Evolutionary conservation across 2,113 vertebrate genomes (phyloP).

Genomic region (Anolis carolinensis): DNA sequence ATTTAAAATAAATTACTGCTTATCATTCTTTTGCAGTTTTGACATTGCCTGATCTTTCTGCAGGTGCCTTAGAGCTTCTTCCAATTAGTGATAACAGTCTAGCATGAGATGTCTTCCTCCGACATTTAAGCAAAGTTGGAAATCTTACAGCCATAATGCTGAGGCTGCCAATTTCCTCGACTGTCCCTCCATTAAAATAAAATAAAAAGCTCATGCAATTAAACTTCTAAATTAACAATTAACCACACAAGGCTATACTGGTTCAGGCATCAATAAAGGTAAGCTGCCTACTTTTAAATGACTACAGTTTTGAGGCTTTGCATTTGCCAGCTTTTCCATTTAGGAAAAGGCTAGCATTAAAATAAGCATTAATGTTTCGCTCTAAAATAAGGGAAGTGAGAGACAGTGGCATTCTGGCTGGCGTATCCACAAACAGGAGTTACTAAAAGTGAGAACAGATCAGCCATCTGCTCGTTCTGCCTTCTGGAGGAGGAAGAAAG

Average conservation of each 20-base stretch:
- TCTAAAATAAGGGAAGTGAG: not conserved
- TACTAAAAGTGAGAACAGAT: not conserved
- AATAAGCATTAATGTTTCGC: not conserved
- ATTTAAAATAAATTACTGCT: not conserved
- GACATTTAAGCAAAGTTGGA: not conserved
- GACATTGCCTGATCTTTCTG: not conserved
- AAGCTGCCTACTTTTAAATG: not conserved
- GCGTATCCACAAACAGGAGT: not conserved
- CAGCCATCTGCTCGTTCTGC: not conserved
- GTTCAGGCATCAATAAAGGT: not conserved
- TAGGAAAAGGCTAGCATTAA: not conserved
- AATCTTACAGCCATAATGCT: not conserved
- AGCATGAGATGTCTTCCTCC: not conserved
- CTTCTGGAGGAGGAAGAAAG: not conserved
- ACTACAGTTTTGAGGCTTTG: not conserved
- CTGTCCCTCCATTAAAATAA: not conserved
- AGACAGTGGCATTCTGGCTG: not conserved
- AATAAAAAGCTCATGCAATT: not conserved
- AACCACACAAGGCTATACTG: not conserved
- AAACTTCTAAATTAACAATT: not conserved
- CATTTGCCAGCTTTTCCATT: not conserved
- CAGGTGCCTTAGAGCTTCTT: not conserved
- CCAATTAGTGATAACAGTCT: not conserved
- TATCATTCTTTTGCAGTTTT: not conserved
- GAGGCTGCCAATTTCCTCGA: not conserved